Evolutionary conservation across 2,888 invertebrate genomes (phyloP), one percentile per base, ranked within the genome.

Genomic region (Linnaemya tessellans): DNA sequence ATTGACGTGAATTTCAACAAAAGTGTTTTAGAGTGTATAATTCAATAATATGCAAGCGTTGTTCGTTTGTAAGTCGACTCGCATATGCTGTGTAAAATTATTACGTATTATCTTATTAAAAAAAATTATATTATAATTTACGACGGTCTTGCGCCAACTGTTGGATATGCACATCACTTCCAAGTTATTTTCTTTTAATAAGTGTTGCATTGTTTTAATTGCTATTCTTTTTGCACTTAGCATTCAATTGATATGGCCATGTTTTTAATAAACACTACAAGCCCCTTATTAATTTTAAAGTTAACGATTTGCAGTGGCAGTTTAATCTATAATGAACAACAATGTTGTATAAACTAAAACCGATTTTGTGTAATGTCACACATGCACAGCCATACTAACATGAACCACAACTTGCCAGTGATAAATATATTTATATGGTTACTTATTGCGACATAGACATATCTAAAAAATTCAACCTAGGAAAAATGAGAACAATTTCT

Each of bases 301-400:
- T 78, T 25, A 22, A 54, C 54, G 38, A 71, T 73, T 80, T 77
- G 56, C 62, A 43, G n/a, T n/a, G n/a, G n/a, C 8, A 67, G 58
- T 68, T 64, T 56, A 78, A 78, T 74, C 82, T 80, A 78, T 58
- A 79, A 51, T 49, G 22, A 22, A 77, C 73, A 84, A 87, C 82
- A 79, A 43, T 87, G 87, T 87, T 79, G 78, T 68, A 20, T 58
- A 54, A 41, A 46, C 64, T 54, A 22, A 43, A 64, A 54, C 22
- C 20, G 20, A 60, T 64, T 30, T 51, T 38, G 11, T 38, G 46
- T n/a, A 49, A 51, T 35, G 35, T 54, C 30, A 54, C 68, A 62
- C 54, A 68, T 30, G 30, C 18, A 20, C 60, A 30, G 25, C 2
- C 43, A 35, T 10, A 49, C 11, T 4, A 71, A 56, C 20, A 30